Evolutionary conservation across 2,797 vertebrate genomes (phyloP).

Genomic region (Cuculus canorus): DNA sequence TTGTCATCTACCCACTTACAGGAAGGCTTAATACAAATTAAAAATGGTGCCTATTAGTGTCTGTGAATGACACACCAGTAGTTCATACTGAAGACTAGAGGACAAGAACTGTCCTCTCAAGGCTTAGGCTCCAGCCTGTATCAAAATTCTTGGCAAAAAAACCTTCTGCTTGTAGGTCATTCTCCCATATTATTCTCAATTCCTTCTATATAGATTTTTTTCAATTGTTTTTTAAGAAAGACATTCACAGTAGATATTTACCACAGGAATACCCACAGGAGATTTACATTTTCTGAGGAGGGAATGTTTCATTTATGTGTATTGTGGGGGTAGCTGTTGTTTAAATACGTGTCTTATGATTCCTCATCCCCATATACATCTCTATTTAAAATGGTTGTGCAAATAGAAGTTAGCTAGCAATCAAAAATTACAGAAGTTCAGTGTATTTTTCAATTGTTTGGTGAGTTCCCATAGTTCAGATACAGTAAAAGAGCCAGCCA

Average conservation of each 20-base stretch:
- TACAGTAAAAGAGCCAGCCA: neutral
- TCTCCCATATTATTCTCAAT: neutral
- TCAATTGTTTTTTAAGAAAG: neutral
- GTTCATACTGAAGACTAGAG: neutral
- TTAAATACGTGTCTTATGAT: neutral
- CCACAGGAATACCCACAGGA: neutral
- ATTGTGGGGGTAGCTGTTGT: neutral
- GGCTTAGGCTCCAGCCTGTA: neutral
- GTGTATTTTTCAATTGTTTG: neutral
- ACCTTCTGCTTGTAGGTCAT: neutral
- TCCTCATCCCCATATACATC: neutral
- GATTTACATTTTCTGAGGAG: neutral
- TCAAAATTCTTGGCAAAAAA: neutral
- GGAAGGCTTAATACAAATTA: neutral
- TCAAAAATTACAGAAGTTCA: constrained; percentile 18
- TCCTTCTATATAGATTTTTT: neutral
- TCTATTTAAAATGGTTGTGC: neutral
- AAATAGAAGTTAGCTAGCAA: constrained; percentile 23
- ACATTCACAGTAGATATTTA: neutral
- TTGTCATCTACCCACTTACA: neutral
- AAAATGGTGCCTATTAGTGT: neutral
- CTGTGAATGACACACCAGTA: neutral
- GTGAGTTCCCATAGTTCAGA: neutral
- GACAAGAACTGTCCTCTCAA: neutral
- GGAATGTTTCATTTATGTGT: neutral